Evolutionary conservation across 2,797 vertebrate species (phyloP).

Genomic region (Melanotaenia trifasciata): DNA sequence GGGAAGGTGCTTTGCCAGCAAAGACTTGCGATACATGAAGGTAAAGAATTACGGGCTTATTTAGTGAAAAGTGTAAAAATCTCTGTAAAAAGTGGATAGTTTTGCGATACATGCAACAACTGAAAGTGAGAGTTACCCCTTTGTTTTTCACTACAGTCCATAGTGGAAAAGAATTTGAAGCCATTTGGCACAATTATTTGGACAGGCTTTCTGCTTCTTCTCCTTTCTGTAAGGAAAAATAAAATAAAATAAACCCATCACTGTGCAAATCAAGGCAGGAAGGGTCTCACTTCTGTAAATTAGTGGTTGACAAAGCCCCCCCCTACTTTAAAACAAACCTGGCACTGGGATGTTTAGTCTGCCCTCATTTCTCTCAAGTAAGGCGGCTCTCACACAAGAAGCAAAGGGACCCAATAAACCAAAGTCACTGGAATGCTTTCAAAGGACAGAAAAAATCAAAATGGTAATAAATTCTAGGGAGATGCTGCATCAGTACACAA

Average conservation of each 20-base stretch:
- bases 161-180: constrained; percentile 49
- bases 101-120: constrained; percentile 41
- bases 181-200: constrained; percentile 69
- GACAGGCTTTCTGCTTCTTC: constrained; percentile 54
- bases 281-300: constrained; percentile 20
- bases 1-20: constrained; percentile 77
- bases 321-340: constrained; percentile 50
- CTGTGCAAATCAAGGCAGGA: constrained; percentile 30
- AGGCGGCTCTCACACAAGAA: constrained; percentile 59
- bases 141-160: constrained; percentile 40
- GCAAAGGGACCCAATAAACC: constrained; percentile 59
- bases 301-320: constrained; percentile 31
- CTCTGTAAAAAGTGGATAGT: constrained; percentile 26
- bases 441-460: constrained; percentile 35
- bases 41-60: constrained; percentile 17
- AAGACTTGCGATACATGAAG: constrained; percentile 65
- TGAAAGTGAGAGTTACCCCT: constrained; percentile 38
- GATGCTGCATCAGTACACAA: constrained; percentile 43
- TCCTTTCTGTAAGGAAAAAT: constrained; percentile 22
- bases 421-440: constrained; percentile 63
- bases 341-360: constrained; percentile 62
- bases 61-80: constrained; percentile 42
- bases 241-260: constrained; percentile 6
- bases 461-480: constrained; percentile 29
- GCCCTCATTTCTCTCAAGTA: constrained; percentile 50